Evolutionary conservation across 2,888 invertebrate genomes (phyloP), one percentile per base, ranked within the genome.

Genomic region (Ennomos quercinarius): DNA sequence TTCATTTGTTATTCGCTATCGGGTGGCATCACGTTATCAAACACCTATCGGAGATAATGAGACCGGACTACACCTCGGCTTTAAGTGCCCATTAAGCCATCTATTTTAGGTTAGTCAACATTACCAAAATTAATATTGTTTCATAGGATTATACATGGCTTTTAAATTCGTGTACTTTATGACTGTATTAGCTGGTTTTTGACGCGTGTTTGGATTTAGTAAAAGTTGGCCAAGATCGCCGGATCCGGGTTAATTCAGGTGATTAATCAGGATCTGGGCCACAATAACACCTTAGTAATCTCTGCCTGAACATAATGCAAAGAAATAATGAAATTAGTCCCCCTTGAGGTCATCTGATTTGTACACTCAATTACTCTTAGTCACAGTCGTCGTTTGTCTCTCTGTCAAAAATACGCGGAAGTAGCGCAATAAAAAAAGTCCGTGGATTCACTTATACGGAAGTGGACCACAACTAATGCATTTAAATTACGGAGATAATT

Each of bases 221-320:
- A 43, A 56, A 59, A 59, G 42, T 59, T 56, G 63, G 59, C 56
- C 56, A 59, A 56, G 59, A 56, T 36, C 49, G 41, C 36, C 11
- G 5, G 17, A 59, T 59, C 41, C 27, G 35, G 38, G 41, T 41
- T 12, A 58, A 59, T 17, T 45, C 49, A 40, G 43, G 49, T 49
- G 49, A 59, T 50, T 53, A 53, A 50, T 50, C 45, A 17, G 49
- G 45, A 45, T 54, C 53, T 38, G 10, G 44, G 45, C 34, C 10
- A 36, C 37, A 53, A 42, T 41, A 17, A 27, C 9, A 12, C 12
- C n/a, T 11, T 6, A 12, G n/a, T 41, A 41, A 4, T 17, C 1
- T 17, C 4, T 27, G 27, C 27, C 27, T 27, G 17, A 17, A 17
- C 17, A 17, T 17, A 27, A 6, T 27, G 27, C 27, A 6, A 6